Evolutionary conservation across 2,113 vertebrate genomes (phyloP), one percentile per base, ranked within the genome.

Genomic region (Podocnemis expansa): DNA sequence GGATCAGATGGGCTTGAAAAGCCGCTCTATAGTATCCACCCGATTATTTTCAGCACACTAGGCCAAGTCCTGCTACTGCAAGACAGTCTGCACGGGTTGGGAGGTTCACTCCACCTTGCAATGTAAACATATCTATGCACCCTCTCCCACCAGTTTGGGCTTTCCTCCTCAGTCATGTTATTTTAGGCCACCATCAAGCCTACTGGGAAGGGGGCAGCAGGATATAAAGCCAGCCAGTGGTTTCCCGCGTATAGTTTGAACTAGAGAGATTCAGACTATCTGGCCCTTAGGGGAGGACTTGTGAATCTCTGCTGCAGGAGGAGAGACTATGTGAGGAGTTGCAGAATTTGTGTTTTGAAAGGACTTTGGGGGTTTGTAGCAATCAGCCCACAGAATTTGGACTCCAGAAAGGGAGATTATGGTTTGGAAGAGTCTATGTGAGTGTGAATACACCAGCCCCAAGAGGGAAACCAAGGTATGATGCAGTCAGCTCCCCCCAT

Each of bases 121-220:
- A 16, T 34, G 31, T 63, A 63, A 7, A 31, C 60, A 63, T 14
- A 34, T 13, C 49, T 16, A 63, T 17, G 31, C 34, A 31, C 60
- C 60, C 24, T n/a, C 10, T 73, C 38, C 16, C 17, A 16, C 45
- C 27, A 31, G 16, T 49, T 13, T 16, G 9, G 17, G 22, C 31
- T 49, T 51, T 43, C 60, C 60, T 34, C 60, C 60, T 31, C 16
- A 0, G 17, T 63, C 60, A 19, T 12, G 52, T 58, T 80, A 45
- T 34, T 82, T 4, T 0, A 2, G 49, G 78, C 67, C n/a, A 22
- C 2, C 19, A 14, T 0, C 0, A 73, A 76, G 43, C 25, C 55
- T n/a, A n/a, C n/a, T n/a, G n/a, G n/a, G 43, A 54, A 22, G n/a
- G 58, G 38, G 75, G 31, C 16, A 24, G 17, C 70, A 47, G 52